Percentiles rank a stretch among this genome's conserved stretches.
phyloP scores from a whole-genome alignment of 2,797 vertebrate species.

The Coracias cyanogaster region DNA sequence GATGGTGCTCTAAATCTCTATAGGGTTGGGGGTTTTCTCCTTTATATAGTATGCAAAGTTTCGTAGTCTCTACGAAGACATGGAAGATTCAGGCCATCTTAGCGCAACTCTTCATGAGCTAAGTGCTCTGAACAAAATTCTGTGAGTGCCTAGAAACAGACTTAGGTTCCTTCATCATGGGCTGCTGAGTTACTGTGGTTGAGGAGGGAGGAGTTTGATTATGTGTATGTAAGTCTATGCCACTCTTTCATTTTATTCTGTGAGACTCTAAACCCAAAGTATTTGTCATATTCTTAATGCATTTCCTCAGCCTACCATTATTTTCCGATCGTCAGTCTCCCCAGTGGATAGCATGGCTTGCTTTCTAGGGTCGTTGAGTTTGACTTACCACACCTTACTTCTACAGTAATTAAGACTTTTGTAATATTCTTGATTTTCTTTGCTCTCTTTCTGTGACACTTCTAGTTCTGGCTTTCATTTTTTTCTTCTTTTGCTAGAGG shows the following conservation, averaged over 20 bases:
- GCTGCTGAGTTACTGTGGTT: background rate
- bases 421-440: background rate
- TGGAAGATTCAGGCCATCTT: background rate
- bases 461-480: background rate
- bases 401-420: background rate
- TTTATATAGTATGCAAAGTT: background rate
- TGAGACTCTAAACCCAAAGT: background rate
- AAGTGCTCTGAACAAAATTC: background rate
- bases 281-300: background rate
- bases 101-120: background rate
- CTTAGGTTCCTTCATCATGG: background rate
- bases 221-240: background rate
- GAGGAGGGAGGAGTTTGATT: background rate
- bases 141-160: background rate
- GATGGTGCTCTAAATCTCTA: background rate
- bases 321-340: background rate
- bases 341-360: background rate
- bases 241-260: background rate
- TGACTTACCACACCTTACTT: background rate
- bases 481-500: background rate
- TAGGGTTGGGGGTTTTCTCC: background rate
- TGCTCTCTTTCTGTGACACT: background rate
- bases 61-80: background rate
- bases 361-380: background rate
- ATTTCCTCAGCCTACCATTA: background rate